phyloP scores from a whole-genome alignment of 2,113 vertebrate species.

The Toxotes chatareus region DNA sequence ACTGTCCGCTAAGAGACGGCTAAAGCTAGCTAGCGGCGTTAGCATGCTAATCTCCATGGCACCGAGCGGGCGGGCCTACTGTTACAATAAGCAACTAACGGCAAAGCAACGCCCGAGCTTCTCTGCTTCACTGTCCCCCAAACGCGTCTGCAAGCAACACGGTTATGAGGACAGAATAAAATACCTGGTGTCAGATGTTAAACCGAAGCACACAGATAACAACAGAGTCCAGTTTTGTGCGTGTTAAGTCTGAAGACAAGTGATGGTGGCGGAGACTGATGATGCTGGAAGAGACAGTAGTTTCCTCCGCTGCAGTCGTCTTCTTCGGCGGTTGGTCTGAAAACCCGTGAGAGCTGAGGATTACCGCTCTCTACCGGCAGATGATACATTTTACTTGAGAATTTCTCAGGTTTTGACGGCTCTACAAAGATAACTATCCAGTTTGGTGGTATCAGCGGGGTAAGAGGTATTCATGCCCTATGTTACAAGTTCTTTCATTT shows the following conservation, averaged over 20 bases:
- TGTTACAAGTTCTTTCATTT: too few relatives aligned
- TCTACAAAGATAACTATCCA: too few relatives aligned
- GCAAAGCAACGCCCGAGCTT: conserved; percentile 33
- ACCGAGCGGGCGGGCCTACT: conserved; percentile 65
- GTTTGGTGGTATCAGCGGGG: too few relatives aligned
- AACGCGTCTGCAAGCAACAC: not conserved
- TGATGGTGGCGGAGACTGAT: conserved; percentile 62
- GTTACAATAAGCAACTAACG: conserved; percentile 44
- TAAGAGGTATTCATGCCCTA: too few relatives aligned
- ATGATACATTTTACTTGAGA: not conserved
- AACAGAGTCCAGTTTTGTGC: conserved; percentile 31
- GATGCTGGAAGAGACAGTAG: conserved; percentile 70
- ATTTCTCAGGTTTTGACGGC: too few relatives aligned
- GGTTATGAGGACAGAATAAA: not conserved
- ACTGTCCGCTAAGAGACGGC: conserved; percentile 5
- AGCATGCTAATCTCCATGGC: conserved; percentile 74
- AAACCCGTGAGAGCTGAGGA: not conserved
- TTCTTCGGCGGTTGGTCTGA: conserved; percentile 16
- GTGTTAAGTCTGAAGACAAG: not conserved
- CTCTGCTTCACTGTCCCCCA: too few relatives aligned
- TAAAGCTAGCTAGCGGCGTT: conserved; percentile 34
- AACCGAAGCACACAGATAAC: not conserved
- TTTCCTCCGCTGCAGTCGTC: conserved; percentile 29
- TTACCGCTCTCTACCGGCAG: conserved; percentile 39
- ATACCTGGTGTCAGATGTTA: conserved; percentile 65